Percentiles rank a stretch among this genome's conserved stretches.
These are phyloP conservation scores for Silurus aristotelis DNA, from an alignment of 2,797 vertebrate genomes.

Conservation along the genomic window DNA sequence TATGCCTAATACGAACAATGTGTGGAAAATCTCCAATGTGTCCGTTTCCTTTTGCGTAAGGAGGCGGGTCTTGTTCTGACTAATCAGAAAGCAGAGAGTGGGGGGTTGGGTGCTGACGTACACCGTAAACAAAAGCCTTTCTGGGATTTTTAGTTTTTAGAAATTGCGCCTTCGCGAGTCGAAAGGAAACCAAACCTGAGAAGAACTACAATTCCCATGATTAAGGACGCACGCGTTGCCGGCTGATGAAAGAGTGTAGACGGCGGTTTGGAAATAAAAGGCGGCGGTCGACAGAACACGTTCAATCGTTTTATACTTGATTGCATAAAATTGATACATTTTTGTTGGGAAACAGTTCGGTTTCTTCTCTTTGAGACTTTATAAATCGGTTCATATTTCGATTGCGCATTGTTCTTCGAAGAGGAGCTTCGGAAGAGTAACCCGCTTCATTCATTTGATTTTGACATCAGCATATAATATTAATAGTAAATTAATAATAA, in stretches of 20 bases:
- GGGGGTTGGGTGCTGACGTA: neutral
- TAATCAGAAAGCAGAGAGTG: neutral
- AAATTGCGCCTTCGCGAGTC: rapidly evolving
- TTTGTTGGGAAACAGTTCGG: neutral
- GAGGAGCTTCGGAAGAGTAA: neutral
- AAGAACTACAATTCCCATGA: conserved; percentile 30
- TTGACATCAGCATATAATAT: neutral
- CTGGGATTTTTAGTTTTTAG: conserved; percentile 45
- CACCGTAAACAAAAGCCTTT: neutral
- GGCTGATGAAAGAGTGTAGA: conserved; percentile 34
- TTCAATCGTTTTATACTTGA: too few species aligned
- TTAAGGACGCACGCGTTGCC: neutral
- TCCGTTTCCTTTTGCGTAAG: neutral
- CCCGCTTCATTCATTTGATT: neutral
- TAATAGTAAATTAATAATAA: neutral
- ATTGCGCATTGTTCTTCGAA: neutral
- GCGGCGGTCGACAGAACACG: neutral
- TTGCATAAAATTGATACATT: too few species aligned
- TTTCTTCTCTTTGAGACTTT: neutral
- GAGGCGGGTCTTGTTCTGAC: neutral
- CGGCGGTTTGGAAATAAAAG: neutral
- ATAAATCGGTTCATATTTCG: neutral
- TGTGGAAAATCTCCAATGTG: rapidly evolving
- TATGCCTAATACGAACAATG: too few species aligned
- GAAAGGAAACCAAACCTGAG: neutral